Conservation (phyloP, 2,113 vertebrate genomes). For the Lepidothrix coronata region DNA sequence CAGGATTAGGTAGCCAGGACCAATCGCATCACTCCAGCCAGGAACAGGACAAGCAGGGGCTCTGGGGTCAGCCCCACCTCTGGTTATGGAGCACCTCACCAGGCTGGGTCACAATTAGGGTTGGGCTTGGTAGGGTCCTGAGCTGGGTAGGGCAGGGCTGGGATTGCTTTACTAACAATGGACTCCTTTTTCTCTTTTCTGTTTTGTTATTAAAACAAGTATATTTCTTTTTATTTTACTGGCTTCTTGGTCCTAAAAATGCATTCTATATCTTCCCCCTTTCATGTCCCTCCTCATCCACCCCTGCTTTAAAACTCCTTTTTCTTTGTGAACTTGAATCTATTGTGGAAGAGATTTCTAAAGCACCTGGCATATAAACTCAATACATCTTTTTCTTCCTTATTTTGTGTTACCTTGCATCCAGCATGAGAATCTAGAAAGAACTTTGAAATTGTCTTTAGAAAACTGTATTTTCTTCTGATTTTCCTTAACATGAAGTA, state of each 20-base stretch:
- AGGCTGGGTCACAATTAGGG: no score
- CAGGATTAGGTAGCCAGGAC: not conserved
- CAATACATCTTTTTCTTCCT: not conserved
- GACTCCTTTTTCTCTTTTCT: not conserved
- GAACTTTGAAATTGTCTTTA: not conserved
- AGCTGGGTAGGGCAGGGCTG: not conserved
- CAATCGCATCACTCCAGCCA: no score
- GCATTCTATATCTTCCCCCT: not conserved
- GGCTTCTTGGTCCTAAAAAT: not conserved
- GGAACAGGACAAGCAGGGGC: not conserved
- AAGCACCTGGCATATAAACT: not conserved
- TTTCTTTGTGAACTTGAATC: not conserved
- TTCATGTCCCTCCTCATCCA: fast-evolving
- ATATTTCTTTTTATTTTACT: not conserved
- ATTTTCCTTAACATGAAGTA: not conserved
- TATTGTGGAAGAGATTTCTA: not conserved
- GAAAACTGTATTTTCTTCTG: not conserved
- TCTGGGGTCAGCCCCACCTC: not conserved
- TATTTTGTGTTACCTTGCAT: not conserved
- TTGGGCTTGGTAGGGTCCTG: not conserved
- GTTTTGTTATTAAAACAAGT: not conserved
- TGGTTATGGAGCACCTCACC: fast-evolving
- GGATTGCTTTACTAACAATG: not conserved
- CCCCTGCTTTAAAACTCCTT: not conserved
- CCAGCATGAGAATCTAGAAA: not conserved